Base-by-base conservation (phyloP, 2,113 vertebrate genomes). In the Tamias sibiricus region DNA sequence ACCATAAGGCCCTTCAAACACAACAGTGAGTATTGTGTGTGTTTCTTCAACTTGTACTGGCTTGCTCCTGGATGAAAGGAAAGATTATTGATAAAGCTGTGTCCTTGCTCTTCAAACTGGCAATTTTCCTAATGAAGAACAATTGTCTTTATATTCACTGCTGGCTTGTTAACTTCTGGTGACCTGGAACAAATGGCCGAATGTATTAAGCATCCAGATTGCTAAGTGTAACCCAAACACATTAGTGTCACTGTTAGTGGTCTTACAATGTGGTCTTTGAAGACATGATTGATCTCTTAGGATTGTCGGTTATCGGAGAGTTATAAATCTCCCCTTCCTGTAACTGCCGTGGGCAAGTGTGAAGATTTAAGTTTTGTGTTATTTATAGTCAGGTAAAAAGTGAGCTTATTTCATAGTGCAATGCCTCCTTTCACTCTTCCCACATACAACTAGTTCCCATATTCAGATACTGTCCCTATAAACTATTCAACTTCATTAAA, bases 1-100 rank as follows among this genome's bases (percentile, higher is more conserved):
- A 99, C 99, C 20, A 99, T 99, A 96, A 98, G 99, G 93, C 98
- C 99, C 96, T 99, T 99, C 98, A 99, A 99, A 98, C 99, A 99
- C 97, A 99, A 99, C 98, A 99, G 99, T 99, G 97, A 99, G 99
- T 99, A 98, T 94, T 72, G 0, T 9, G 0, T 9, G 24, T 44
- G 8, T 77, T 93, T 76, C 66, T 57, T 64, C 35, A 74, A 64
- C 24, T 24, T 22, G 1, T 47, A 84, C 26, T 3, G 4, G 4
- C 44, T 87, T 95, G 59, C 42, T 95, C 42, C 40, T 69, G 76
- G 12, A 95, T 68, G 7, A 87, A 86, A 69, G 54, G 47, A 35
- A 84, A 83, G 47, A 77, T 90, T 47, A 94, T 49, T 94, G 72
- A 74, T 54, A 49, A 14, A 5, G 19, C n/a, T 87, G 83, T 92